Conservation (phyloP, 2,113 vertebrate species). For the Bungarus multicinctus region DNA sequence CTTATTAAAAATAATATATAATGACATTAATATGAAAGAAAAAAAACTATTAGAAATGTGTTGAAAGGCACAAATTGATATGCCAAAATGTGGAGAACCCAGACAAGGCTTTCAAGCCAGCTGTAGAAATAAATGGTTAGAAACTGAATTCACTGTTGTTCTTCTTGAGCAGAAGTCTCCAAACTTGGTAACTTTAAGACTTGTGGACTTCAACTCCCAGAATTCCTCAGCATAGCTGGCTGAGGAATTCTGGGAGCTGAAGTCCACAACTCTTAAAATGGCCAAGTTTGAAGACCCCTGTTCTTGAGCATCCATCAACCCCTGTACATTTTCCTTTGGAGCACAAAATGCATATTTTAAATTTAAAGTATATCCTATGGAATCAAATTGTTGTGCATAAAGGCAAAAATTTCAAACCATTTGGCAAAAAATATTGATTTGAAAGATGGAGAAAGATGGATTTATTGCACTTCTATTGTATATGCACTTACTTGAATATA, state of each 20-base stretch:
- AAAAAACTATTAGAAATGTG: slow-evolving; percentile 70
- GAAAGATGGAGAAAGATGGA: background rate
- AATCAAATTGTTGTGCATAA: slow-evolving; percentile 21
- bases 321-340: slow-evolving; percentile 25
- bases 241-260: too few relatives aligned
- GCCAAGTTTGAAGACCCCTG: too few relatives aligned
- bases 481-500: background rate
- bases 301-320: slow-evolving; percentile 45
- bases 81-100: slow-evolving; percentile 69
- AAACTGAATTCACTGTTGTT: slow-evolving; percentile 75
- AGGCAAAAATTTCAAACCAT: slow-evolving; percentile 31
- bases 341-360: slow-evolving; percentile 9
- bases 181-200: too few relatives aligned
- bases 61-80: slow-evolving; percentile 53
- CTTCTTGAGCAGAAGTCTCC: slow-evolving; percentile 30
- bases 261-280: too few relatives aligned
- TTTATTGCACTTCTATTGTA: slow-evolving; percentile 23
- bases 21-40: slow-evolving; percentile 61
- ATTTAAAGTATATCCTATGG: slow-evolving; percentile 10
- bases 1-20: slow-evolving; percentile 61
- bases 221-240: too few relatives aligned
- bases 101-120: slow-evolving; percentile 89
- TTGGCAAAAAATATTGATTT: slow-evolving; percentile 37
- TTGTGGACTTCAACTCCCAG: too few relatives aligned
- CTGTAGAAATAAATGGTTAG: slow-evolving; percentile 55